phyloP scores from a whole-genome alignment of 1,140 invertebrate species.

The Dreissena rostriformis region DNA sequence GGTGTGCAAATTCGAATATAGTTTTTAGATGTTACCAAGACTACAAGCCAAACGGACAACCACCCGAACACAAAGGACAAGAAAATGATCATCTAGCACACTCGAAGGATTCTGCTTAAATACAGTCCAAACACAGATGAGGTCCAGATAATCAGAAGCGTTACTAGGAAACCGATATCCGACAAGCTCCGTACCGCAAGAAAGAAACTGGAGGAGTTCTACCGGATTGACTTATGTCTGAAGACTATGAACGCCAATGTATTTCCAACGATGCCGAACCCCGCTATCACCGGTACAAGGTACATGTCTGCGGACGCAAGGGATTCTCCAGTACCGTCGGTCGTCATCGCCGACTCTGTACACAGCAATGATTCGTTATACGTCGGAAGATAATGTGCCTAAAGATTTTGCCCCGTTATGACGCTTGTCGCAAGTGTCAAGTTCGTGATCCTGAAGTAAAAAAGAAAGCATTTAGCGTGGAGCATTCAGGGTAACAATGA shows the following conservation, averaged over 20 bases:
- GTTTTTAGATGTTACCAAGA: constrained; percentile 67
- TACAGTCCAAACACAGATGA: constrained; percentile 80
- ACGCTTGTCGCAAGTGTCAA: no score
- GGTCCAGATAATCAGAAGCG: constrained; percentile 82
- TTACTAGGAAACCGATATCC: constrained; percentile 63
- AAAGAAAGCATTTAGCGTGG: no score
- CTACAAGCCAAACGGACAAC: constrained; percentile 79
- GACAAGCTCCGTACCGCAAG: constrained; percentile 65
- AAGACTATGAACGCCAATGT: constrained; percentile 59
- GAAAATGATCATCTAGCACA: constrained; percentile 77
- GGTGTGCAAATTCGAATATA: constrained; percentile 76
- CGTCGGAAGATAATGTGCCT: no score
- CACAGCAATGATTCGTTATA: no score
- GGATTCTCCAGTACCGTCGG: no score
- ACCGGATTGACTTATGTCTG: constrained; percentile 54
- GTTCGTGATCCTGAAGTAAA: no score
- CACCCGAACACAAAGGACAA: constrained; percentile 76
- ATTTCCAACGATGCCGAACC: constrained; percentile 64
- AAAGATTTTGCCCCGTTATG: no score
- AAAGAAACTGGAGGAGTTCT: constrained; percentile 68
- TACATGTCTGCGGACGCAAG: no score
- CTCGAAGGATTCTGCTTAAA: constrained; percentile 65
- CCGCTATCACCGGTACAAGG: constrained; percentile 59
- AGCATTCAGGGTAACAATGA: no score
- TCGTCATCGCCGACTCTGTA: no score